Evolutionary conservation across 2,113 vertebrate species (phyloP).

Genomic region (Calyptomena viridis): DNA sequence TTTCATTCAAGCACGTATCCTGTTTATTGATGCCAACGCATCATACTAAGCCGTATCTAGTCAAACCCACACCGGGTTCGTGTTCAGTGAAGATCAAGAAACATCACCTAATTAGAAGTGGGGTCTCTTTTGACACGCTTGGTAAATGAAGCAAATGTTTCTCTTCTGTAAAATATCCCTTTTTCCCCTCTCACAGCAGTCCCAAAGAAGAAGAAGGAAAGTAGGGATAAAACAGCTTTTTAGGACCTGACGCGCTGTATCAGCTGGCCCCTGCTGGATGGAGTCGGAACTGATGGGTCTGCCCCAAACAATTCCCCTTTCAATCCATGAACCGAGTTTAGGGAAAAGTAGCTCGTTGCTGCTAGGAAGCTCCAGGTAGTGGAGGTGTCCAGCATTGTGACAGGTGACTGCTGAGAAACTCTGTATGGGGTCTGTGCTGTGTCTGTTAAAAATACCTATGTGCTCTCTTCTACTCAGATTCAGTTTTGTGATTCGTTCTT

Average conservation of each 20-base stretch:
- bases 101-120: neutral
- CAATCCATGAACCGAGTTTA: neutral
- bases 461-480: neutral
- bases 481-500: neutral
- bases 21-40: neutral
- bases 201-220: neutral
- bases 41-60: neutral
- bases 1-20: neutral
- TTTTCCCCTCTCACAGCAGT: neutral
- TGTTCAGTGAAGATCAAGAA: neutral
- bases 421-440: too few species aligned
- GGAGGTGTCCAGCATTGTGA: neutral
- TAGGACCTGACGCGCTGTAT: neutral
- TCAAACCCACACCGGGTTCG: neutral
- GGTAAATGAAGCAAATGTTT: neutral
- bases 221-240: neutral
- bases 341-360: neutral
- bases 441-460: neutral
- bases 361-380: neutral
- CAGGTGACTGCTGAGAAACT: neutral
- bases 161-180: neutral
- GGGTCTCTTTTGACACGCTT: neutral
- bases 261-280: neutral
- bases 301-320: neutral
- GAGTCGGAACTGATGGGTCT: neutral